These are phyloP conservation scores for Galaxea fascicularis DNA, from an alignment of 92 coral and sea anemone genomes.

Conservation along the genomic window DNA sequence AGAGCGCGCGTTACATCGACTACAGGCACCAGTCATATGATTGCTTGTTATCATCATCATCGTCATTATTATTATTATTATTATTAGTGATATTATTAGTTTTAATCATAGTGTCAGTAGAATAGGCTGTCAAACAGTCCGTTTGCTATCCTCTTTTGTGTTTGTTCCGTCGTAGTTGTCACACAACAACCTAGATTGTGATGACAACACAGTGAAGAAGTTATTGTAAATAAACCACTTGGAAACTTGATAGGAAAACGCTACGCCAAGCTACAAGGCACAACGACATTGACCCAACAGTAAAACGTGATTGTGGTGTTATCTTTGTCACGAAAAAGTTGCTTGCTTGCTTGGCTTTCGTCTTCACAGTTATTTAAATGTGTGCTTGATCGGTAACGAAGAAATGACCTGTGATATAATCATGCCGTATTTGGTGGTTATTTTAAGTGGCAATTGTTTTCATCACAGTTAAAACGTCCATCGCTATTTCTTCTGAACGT, in stretches of 20 bases:
- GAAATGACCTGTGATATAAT: not conserved
- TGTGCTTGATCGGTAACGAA: not conserved
- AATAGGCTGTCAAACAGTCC: constrained; percentile 19
- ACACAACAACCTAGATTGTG: not conserved
- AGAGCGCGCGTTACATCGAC: too few relatives aligned
- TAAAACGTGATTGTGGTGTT: not conserved
- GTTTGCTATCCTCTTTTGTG: too few relatives aligned
- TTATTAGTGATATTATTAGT: too few relatives aligned
- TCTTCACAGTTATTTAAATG: not conserved
- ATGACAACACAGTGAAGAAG: not conserved
- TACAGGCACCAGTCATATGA: too few relatives aligned
- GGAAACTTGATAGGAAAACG: not conserved
- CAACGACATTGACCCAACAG: not conserved
- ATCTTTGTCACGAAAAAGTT: not conserved
- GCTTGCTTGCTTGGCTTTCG: not conserved
- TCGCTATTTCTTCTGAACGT: not conserved
- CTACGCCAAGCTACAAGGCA: not conserved
- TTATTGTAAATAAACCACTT: not conserved
- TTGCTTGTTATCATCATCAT: too few relatives aligned
- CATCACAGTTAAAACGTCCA: not conserved
- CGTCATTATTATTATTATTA: too few relatives aligned
- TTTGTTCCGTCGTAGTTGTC: too few relatives aligned
- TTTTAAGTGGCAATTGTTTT: not conserved
- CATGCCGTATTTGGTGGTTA: not conserved
- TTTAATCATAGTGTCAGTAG: too few relatives aligned